Conservation (phyloP, 2,888 invertebrate genomes). For the Papilio gigon region DNA sequence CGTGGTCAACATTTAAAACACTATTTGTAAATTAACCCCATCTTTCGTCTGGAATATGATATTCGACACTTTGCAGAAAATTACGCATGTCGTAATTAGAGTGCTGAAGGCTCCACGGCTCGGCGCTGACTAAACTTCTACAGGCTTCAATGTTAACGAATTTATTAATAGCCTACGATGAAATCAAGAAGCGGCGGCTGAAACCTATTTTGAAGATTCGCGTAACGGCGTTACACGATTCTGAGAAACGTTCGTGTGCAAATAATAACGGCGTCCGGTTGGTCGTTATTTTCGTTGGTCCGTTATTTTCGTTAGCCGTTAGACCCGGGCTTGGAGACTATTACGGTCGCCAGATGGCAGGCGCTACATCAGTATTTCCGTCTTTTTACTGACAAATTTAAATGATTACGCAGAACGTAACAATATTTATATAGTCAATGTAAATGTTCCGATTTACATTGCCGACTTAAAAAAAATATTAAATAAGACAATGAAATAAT, state of each 20-base stretch:
- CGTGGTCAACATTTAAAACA: conserved; percentile 43
- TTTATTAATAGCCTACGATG: conserved; percentile 58
- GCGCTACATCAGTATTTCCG: conserved; percentile 45
- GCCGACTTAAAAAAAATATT: too few relatives aligned
- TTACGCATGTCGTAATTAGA: conserved; percentile 61
- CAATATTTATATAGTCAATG: neutral
- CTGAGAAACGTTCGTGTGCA: conserved; percentile 54
- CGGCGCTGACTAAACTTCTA: conserved; percentile 62
- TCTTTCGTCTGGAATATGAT: conserved; percentile 59
- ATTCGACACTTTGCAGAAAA: conserved; percentile 49
- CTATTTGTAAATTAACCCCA: conserved; percentile 55
- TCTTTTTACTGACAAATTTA: neutral
- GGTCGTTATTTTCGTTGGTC: conserved; percentile 70
- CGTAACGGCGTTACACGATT: conserved; percentile 49
- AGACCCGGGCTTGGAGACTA: conserved; percentile 51
- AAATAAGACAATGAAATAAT: too few relatives aligned
- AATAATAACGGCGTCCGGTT: conserved; percentile 56
- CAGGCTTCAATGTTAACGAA: conserved; percentile 54
- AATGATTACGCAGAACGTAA: neutral
- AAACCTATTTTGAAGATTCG: conserved; percentile 60
- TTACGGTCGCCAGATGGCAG: conserved; percentile 61
- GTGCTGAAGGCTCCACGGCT: conserved; percentile 68
- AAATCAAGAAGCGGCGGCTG: conserved; percentile 54
- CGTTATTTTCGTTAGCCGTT: conserved; percentile 71
- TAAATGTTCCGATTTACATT: neutral